These are phyloP conservation scores for Pholis gunnellus DNA, from an alignment of 2,113 vertebrate genomes.

Conservation along the genomic window DNA sequence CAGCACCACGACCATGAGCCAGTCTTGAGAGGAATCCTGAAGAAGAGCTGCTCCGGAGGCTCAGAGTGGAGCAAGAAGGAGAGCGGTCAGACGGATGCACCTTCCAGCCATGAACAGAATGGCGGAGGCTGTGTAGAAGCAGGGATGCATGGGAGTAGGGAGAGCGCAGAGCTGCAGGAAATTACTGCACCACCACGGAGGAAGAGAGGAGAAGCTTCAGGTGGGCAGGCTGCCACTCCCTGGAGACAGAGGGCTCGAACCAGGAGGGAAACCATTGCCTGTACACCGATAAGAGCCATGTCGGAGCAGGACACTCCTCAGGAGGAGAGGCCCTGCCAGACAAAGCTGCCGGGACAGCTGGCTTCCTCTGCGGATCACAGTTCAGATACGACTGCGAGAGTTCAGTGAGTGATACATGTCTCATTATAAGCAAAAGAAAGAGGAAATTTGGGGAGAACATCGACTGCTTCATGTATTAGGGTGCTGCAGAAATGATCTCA, in stretches of 20 bases:
- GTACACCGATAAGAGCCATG: conserved; percentile 30
- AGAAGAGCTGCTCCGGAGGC: conserved; percentile 73
- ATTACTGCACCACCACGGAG: neutral
- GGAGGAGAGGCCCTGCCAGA: conserved; percentile 30
- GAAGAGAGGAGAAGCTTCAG: conserved; percentile 16
- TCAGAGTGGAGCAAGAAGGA: conserved; percentile 45
- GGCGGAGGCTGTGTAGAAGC: conserved; percentile 33
- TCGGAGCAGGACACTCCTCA: conserved; percentile 35
- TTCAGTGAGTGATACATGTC: conserved; percentile 41
- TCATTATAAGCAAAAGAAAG: neutral
- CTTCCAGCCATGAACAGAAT: conserved; percentile 50
- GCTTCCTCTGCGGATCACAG: conserved; percentile 17
- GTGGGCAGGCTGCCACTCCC: conserved; percentile 64
- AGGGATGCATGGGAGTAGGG: neutral
- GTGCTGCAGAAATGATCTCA: neutral
- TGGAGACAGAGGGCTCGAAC: conserved; percentile 81
- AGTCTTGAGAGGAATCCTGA: conserved; percentile 81
- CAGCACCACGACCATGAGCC: conserved; percentile 61
- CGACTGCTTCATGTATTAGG: neutral
- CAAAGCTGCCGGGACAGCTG: conserved; percentile 17
- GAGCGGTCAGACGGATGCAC: neutral
- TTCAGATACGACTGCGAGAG: neutral
- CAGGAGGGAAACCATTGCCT: conserved; percentile 71
- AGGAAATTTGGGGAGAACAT: neutral
- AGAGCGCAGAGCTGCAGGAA: conserved; percentile 25